These are phyloP conservation scores for Falco punctatus DNA, from an alignment of 2,113 vertebrate genomes.

Conservation along the genomic window DNA sequence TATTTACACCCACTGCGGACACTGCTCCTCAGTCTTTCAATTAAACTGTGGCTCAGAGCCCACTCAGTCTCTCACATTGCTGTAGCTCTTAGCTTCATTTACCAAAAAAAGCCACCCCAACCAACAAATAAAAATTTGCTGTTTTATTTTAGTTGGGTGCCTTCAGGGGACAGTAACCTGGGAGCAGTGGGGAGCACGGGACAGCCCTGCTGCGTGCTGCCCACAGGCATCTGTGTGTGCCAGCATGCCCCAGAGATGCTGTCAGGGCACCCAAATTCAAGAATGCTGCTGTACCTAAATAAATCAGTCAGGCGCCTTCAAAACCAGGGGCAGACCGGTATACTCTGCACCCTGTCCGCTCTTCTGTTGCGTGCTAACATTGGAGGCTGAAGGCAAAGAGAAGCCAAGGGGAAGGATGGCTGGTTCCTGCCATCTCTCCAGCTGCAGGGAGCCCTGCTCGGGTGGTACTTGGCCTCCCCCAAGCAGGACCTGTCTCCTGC, in stretches of 20 bases:
- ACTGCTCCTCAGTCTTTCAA: not conserved
- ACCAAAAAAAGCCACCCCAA: not conserved
- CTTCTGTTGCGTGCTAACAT: not conserved
- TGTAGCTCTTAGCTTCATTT: not conserved
- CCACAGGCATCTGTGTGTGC: rapidly evolving
- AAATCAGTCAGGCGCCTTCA: not conserved
- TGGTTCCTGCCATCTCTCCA: not conserved
- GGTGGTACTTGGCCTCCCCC: rapidly evolving
- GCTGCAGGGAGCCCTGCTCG: not conserved
- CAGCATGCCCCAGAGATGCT: not conserved
- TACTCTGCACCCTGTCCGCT: rapidly evolving
- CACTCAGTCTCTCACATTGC: not conserved
- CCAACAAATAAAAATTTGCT: rapidly evolving
- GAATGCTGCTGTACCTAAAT: not conserved
- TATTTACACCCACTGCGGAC: rapidly evolving
- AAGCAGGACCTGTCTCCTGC: not conserved
- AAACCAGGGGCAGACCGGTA: rapidly evolving
- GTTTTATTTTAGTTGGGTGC: not conserved
- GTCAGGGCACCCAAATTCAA: rapidly evolving
- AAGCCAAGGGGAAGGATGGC: not conserved
- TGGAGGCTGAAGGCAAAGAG: not conserved
- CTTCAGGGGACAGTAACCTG: not conserved
- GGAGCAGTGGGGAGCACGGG: not conserved
- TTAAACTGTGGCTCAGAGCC: not conserved
- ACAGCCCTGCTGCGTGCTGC: not conserved